Conservation (phyloP, 2,888 invertebrate genomes). For the Dromius quadrimaculatus region DNA sequence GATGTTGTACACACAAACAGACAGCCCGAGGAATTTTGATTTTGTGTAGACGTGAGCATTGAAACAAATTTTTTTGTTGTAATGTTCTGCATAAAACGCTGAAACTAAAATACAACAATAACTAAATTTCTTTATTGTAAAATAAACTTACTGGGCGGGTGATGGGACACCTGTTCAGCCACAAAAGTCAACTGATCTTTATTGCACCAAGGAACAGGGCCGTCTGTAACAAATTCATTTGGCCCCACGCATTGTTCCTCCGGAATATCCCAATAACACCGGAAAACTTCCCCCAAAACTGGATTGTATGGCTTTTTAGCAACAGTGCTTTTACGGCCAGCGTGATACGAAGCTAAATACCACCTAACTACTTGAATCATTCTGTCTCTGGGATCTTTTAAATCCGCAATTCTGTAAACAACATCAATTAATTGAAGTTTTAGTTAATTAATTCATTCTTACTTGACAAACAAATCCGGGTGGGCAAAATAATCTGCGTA, state of each 20-base stretch:
- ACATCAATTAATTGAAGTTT: slow-evolving; percentile 24
- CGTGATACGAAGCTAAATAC: slow-evolving; percentile 99
- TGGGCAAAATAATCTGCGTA: slow-evolving; percentile 99
- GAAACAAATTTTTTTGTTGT: slow-evolving; percentile 88
- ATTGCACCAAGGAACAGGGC: slow-evolving; percentile 92
- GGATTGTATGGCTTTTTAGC: slow-evolving; percentile 99
- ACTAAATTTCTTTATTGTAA: not conserved
- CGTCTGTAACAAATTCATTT: slow-evolving; percentile 73
- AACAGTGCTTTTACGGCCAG: slow-evolving; percentile 95
- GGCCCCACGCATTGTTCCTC: slow-evolving; percentile 53
- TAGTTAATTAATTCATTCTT: slow-evolving; percentile 57
- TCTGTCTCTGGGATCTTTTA: slow-evolving; percentile 85
- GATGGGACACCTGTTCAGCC: slow-evolving; percentile 99
- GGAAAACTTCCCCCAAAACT: slow-evolving; percentile 95
- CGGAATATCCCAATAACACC: slow-evolving; percentile 85
- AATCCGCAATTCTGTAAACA: slow-evolving; percentile 84
- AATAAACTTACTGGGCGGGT: slow-evolving; percentile 86
- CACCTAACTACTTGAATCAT: slow-evolving; percentile 96
- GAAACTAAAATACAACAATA: slow-evolving; percentile 76
- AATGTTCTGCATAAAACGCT: slow-evolving; percentile 98
- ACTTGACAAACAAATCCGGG: slow-evolving; percentile 96
- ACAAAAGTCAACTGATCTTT: slow-evolving; percentile 92
- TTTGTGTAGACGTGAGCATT: slow-evolving; percentile 99
- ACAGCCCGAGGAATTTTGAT: slow-evolving; percentile 97
- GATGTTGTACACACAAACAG: slow-evolving; percentile 97